phyloP scores from a whole-genome alignment of 92 coral and sea anemone genomes.

The Isaurus tuberculatus region DNA sequence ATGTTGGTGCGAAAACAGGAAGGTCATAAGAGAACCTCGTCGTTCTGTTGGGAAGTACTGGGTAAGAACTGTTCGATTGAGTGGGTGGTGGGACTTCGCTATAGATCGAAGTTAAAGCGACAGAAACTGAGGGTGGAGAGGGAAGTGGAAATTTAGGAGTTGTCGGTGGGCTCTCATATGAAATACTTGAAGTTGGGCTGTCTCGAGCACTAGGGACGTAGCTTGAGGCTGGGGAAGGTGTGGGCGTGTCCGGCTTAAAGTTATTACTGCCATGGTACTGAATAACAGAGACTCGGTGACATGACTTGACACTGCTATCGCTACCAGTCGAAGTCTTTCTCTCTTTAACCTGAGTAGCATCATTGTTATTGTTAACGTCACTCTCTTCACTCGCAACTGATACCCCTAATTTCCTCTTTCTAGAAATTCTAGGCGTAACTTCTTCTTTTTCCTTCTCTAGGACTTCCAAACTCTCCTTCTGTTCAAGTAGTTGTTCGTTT shows the following conservation, averaged over 20 bases:
- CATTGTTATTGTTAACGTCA: background rate
- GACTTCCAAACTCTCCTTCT: background rate
- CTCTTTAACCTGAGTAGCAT: conserved; percentile 14
- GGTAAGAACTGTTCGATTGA: background rate
- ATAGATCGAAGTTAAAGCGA: background rate
- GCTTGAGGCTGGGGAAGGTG: conserved; percentile 42
- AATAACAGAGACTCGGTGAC: conserved; percentile 87
- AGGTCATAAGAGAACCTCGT: conserved; percentile 21
- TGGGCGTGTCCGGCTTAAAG: conserved; percentile 30
- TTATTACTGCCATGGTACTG: conserved; percentile 73
- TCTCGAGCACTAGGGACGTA: conserved; percentile 44
- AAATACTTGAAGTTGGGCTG: conserved; percentile 41
- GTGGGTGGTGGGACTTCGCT: conserved; percentile 8
- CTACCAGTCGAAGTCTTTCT: conserved; percentile 33
- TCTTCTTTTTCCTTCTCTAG: conserved; percentile 16
- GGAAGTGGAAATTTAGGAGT: conserved; percentile 33
- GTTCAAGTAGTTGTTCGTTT: conserved; percentile 1
- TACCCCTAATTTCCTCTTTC: conserved; percentile 20
- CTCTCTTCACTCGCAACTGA: background rate
- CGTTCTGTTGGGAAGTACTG: conserved; percentile 18
- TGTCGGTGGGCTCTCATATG: conserved; percentile 36
- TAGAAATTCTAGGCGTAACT: background rate
- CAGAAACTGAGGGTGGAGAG: conserved; percentile 23
- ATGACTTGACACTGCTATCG: conserved; percentile 36
- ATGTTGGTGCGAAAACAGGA: conserved; percentile 16